Conservation (phyloP, 2,888 invertebrate species). For the Bembecia ichneumoniformis region DNA sequence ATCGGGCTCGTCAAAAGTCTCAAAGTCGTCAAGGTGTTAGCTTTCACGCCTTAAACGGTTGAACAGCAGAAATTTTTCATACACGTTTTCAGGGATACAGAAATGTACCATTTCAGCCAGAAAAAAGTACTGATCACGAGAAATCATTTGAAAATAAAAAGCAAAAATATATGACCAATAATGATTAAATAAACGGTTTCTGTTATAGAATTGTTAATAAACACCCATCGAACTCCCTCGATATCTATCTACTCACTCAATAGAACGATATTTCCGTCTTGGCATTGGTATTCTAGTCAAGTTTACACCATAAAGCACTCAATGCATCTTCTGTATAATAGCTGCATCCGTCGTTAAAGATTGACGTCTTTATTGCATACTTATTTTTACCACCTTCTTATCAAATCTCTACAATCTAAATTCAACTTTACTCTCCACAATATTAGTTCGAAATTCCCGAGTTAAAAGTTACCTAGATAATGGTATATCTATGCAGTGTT, state of each 20-base stretch:
- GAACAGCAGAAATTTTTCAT: too few species aligned
- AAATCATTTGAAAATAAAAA: too few species aligned
- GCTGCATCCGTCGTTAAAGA: constrained; percentile 45
- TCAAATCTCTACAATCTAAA: neutral
- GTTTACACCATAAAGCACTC: constrained; percentile 47
- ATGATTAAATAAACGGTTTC: too few species aligned
- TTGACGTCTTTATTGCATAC: constrained; percentile 52
- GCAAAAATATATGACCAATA: too few species aligned
- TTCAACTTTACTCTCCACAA: neutral
- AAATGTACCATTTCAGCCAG: too few species aligned
- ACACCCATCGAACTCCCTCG: too few species aligned
- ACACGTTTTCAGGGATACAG: too few species aligned
- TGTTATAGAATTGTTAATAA: too few species aligned
- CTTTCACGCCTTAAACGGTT: too few species aligned
- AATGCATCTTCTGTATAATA: constrained; percentile 41
- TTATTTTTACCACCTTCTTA: constrained; percentile 19
- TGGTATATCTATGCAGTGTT: constrained; percentile 7
- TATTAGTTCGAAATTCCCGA: neutral
- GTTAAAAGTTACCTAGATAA: neutral
- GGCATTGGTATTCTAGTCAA: constrained; percentile 31
- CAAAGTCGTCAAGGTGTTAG: too few species aligned
- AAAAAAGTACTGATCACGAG: too few species aligned
- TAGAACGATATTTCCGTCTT: constrained; percentile 4
- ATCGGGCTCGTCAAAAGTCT: too few species aligned
- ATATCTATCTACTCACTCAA: neutral